Evolutionary conservation across 2,888 invertebrate species (phyloP).

Genomic region (Chouioia cunea): DNA sequence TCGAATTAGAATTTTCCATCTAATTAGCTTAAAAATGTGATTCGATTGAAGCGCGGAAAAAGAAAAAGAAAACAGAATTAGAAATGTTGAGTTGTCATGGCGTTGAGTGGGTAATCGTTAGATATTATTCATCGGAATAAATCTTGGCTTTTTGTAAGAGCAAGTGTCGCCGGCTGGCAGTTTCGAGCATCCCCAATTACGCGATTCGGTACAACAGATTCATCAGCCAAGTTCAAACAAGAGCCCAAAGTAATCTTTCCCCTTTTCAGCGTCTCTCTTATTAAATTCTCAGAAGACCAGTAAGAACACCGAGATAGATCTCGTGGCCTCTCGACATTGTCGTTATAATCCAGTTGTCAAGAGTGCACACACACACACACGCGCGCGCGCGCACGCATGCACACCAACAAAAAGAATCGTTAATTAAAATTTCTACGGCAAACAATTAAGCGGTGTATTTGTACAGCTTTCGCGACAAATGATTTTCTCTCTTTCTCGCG

Average conservation of each 20-base stretch:
- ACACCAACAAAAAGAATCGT: conserved; percentile 13
- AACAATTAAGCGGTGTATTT: conserved; percentile 44
- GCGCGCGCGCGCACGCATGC: too few relatives aligned
- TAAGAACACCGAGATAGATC: neutral
- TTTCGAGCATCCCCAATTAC: too few relatives aligned
- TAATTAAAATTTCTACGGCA: conserved; percentile 44
- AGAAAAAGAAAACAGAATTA: too few relatives aligned
- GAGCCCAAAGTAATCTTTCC: neutral
- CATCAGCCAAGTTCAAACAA: neutral
- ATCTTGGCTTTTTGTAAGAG: conserved; percentile 4
- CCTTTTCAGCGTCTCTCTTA: neutral
- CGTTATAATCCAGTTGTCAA: conserved; percentile 38
- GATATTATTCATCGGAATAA: too few relatives aligned
- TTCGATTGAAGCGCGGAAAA: too few relatives aligned
- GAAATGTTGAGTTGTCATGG: too few relatives aligned
- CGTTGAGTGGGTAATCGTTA: too few relatives aligned
- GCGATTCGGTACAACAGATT: neutral
- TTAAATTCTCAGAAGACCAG: conserved; percentile 32
- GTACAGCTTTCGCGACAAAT: conserved; percentile 44
- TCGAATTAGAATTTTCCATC: too few relatives aligned
- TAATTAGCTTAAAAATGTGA: too few relatives aligned
- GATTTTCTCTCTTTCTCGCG: conserved; percentile 2
- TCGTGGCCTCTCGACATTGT: conserved; percentile 1
- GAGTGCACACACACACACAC: conserved; percentile 14
- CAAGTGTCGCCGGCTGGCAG: neutral